phyloP scores from a whole-genome alignment of 1,140 invertebrate genomes.

The Triops longicaudatus region DNA sequence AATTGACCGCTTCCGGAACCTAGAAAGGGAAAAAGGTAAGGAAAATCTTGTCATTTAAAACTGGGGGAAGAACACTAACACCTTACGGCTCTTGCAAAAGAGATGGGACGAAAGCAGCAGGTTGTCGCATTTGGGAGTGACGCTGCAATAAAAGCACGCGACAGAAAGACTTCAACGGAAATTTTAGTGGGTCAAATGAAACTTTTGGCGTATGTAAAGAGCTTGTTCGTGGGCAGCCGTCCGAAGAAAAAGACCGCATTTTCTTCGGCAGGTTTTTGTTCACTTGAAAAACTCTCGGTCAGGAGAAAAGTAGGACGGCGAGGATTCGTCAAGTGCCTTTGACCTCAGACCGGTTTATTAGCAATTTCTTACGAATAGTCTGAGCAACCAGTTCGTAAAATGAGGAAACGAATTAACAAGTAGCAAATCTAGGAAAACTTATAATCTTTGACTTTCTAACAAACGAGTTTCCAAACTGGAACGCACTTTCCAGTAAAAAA shows the following conservation, averaged over 20 bases:
- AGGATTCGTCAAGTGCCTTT: neutral
- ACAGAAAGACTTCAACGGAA: slow-evolving; percentile 1
- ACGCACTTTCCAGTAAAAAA: no score
- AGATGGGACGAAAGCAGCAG: neutral
- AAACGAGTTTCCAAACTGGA: no score
- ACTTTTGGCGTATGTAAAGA: neutral
- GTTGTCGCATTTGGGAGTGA: neutral
- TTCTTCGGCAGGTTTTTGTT: neutral
- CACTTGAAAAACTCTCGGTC: neutral
- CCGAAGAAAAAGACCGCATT: neutral
- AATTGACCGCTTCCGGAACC: slow-evolving; percentile 22
- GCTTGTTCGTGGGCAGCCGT: neutral
- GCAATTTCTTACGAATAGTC: neutral
- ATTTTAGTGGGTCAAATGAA: neutral
- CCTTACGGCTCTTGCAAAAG: neutral
- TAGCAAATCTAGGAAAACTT: no score
- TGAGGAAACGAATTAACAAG: no score
- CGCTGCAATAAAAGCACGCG: neutral
- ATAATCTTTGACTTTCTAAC: no score
- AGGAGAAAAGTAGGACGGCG: neutral
- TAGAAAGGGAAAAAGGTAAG: slow-evolving; percentile 19
- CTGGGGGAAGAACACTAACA: neutral
- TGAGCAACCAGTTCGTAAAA: neutral
- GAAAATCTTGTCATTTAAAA: neutral
- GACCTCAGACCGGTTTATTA: slow-evolving; percentile 1